These are phyloP conservation scores for Stegophylla sp. DNA, from an alignment of 2,888 invertebrate genomes.

Conservation along the genomic window DNA sequence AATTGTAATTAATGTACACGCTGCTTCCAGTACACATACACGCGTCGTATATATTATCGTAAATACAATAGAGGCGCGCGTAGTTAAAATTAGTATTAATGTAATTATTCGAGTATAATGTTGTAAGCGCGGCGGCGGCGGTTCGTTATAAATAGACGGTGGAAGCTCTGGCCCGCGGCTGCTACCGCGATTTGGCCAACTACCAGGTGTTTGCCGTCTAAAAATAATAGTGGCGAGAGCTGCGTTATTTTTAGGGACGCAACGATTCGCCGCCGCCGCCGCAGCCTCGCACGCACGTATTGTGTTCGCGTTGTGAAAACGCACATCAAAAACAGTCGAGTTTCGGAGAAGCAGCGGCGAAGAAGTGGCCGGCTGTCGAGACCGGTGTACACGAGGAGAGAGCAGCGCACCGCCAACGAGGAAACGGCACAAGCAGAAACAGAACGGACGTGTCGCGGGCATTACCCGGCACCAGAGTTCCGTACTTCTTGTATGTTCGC, in stretches of 20 bases:
- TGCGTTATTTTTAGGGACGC: constrained; percentile 43
- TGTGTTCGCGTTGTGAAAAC: no score
- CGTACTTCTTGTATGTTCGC: constrained; percentile 94
- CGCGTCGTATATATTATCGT: neutral
- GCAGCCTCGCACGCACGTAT: neutral
- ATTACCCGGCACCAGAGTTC: constrained; percentile 70
- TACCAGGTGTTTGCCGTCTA: neutral
- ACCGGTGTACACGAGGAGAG: no score
- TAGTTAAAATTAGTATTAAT: no score
- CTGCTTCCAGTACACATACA: neutral
- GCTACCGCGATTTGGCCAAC: constrained; percentile 20
- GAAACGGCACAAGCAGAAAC: no score
- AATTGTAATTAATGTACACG: neutral
- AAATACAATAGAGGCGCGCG: neutral
- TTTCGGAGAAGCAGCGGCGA: no score
- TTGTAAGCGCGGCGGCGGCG: neutral
- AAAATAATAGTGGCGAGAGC: constrained; percentile 26
- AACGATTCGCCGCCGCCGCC: neutral
- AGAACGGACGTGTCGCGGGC: no score
- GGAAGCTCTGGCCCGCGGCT: neutral
- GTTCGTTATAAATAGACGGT: constrained; percentile 31
- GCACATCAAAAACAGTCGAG: no score
- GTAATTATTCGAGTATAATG: constrained; percentile 10
- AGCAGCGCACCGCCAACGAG: no score
- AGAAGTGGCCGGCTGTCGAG: no score